phyloP scores from a whole-genome alignment of 2,113 vertebrate species.

The Gyps fulvus region DNA sequence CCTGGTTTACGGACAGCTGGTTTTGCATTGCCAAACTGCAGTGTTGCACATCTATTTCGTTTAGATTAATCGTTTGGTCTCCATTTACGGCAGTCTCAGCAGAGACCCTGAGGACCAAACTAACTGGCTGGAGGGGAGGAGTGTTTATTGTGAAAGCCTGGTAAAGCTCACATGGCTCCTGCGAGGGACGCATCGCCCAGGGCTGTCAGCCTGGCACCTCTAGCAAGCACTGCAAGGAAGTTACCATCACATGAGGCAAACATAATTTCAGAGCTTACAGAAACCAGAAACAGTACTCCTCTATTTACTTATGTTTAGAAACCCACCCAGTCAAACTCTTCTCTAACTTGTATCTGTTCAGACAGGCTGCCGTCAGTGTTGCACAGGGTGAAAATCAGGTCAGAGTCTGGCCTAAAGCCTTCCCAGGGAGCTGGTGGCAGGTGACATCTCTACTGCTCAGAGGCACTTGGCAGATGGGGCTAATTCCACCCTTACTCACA shows the following conservation, averaged over 20 bases:
- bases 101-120: background rate
- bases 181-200: rapidly evolving
- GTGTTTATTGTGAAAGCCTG: background rate
- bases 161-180: background rate
- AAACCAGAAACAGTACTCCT: background rate
- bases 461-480: background rate
- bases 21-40: background rate
- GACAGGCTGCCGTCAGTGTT: background rate
- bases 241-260: background rate
- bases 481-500: background rate
- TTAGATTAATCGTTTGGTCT: background rate
- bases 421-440: background rate
- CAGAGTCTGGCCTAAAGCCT: slow-evolving; percentile 4
- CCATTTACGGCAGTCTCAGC: background rate
- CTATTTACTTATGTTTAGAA: background rate
- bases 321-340: background rate
- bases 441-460: background rate
- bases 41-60: background rate
- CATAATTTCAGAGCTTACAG: background rate
- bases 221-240: background rate
- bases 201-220: background rate
- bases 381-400: slow-evolving; percentile 13
- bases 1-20: background rate
- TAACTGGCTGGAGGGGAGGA: background rate
- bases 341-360: background rate